Conservation (phyloP, 2,888 invertebrate species). For the Stratiomys singularior region DNA sequence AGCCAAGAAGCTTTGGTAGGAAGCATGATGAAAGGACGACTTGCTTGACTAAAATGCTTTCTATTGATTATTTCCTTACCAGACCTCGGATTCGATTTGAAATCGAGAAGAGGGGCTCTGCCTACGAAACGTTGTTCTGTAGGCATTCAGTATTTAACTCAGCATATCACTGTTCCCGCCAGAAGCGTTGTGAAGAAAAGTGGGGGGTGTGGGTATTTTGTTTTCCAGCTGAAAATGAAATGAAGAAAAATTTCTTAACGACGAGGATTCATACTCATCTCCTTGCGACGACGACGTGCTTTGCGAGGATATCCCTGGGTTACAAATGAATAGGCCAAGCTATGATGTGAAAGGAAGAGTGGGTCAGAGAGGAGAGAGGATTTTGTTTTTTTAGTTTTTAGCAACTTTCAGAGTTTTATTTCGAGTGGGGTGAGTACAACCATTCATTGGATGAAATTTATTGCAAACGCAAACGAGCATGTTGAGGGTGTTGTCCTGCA, state of each 20-base stretch:
- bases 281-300: not conserved
- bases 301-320: not conserved
- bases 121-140: not conserved
- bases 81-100: constrained; percentile 25
- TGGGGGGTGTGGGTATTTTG: not conserved
- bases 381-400: constrained; percentile 31
- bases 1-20: not conserved
- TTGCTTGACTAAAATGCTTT: constrained; percentile 48
- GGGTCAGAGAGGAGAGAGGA: not conserved
- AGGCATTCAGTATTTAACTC: constrained; percentile 18
- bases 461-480: constrained; percentile 37
- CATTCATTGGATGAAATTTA: constrained; percentile 42
- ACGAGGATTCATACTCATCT: constrained; percentile 42
- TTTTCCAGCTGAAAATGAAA: constrained; percentile 46
- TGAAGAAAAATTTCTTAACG: constrained; percentile 51
- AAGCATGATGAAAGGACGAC: constrained; percentile 39
- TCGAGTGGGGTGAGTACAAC: constrained; percentile 8
- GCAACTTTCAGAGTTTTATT: constrained; percentile 15
- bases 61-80: constrained; percentile 51
- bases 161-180: not conserved
- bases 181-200: not conserved
- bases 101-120: not conserved
- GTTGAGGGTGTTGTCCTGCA: not conserved
- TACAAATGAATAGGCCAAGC: not conserved
- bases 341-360: not conserved